Conservation (phyloP, 2,113 vertebrate species). For the Hoplias malabaricus region DNA sequence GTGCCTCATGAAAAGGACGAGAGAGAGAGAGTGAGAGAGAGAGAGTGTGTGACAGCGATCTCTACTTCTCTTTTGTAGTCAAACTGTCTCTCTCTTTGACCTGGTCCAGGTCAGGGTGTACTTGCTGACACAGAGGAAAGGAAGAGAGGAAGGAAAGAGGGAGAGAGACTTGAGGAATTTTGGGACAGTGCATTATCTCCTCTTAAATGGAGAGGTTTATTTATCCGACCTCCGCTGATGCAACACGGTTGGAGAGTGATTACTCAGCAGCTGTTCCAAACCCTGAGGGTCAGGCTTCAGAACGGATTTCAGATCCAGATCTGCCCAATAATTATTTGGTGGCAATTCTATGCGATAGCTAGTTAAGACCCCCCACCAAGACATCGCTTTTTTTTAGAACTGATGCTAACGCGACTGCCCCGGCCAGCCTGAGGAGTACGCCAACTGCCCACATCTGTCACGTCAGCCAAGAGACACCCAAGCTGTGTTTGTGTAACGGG, state of each 20-base stretch:
- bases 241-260: not conserved
- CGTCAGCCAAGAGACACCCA: too few relatives aligned
- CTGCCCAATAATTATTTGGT: too few relatives aligned
- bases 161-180: not conserved
- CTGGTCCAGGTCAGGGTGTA: slow-evolving; percentile 25
- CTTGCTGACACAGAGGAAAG: slow-evolving; percentile 56
- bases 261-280: not conserved
- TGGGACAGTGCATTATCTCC: not conserved
- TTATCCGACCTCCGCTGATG: slow-evolving; percentile 7
- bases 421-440: too few relatives aligned
- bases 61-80: not conserved
- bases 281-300: not conserved
- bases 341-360: too few relatives aligned
- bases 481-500: too few relatives aligned
- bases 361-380: too few relatives aligned
- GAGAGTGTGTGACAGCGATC: not conserved
- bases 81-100: not conserved
- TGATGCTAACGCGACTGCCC: too few relatives aligned
- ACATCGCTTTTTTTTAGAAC: too few relatives aligned
- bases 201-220: slow-evolving; percentile 20
- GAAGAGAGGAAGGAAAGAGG: slow-evolving; percentile 58
- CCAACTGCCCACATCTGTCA: too few relatives aligned
- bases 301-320: too few relatives aligned
- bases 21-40: slow-evolving; percentile 45
- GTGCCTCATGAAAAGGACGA: slow-evolving; percentile 72